Conservation (phyloP, 2,113 vertebrate species). For the Anser brachyrhynchus region DNA sequence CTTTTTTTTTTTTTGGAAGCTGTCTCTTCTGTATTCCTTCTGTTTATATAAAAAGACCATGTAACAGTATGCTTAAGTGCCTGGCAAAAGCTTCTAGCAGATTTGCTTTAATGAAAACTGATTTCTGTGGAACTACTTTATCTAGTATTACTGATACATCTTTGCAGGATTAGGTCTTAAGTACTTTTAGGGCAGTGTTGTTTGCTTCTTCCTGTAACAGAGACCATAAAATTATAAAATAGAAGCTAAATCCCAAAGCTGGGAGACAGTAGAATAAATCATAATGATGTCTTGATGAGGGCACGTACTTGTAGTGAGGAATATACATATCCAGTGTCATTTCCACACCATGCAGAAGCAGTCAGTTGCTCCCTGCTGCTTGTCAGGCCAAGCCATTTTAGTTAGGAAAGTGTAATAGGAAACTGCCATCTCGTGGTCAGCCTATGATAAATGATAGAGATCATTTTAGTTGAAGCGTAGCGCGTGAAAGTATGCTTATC, state of each 20-base stretch:
- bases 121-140: background rate
- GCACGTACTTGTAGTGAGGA: fast-evolving
- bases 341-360: fast-evolving
- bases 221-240: background rate
- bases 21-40: background rate
- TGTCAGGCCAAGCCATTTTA: fast-evolving
- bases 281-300: background rate
- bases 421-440: background rate
- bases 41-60: background rate
- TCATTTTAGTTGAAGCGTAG: background rate
- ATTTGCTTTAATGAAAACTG: background rate
- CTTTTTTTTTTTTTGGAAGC: background rate
- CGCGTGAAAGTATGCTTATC: fast-evolving
- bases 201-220: background rate
- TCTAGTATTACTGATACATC: background rate
- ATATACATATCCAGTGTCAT: fast-evolving
- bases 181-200: background rate
- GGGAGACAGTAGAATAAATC: background rate
- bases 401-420: background rate
- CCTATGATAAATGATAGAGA: fast-evolving
- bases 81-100: background rate
- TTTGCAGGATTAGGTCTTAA: background rate
- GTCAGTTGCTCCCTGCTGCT: fast-evolving
- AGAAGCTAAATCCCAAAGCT: background rate
- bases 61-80: background rate